phyloP scores from a whole-genome alignment of 53 echinoderm and acorn worm species.

The Holothuria leucospilota region DNA sequence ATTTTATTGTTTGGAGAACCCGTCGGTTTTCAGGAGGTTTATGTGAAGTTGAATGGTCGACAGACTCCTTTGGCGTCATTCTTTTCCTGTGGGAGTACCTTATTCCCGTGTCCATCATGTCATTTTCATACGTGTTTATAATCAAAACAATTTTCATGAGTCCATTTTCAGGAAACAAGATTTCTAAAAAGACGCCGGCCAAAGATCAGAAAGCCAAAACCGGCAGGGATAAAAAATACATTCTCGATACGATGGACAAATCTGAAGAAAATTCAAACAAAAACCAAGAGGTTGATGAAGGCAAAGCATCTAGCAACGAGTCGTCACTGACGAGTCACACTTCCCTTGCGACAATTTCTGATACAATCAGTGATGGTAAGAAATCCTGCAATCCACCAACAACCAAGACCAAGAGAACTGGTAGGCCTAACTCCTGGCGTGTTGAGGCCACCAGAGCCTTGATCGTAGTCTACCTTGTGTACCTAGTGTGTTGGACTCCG shows the following conservation, averaged over 20 bases:
- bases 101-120: slow-evolving; percentile 74
- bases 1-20: background rate
- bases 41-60: background rate
- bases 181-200: background rate
- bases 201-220: background rate
- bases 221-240: background rate
- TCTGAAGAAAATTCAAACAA: no score
- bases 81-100: slow-evolving; percentile 81
- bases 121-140: slow-evolving; percentile 67
- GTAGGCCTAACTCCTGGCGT: background rate
- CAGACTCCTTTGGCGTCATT: slow-evolving; percentile 37
- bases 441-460: slow-evolving; percentile 70
- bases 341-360: no score
- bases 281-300: no score
- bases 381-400: no score
- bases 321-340: no score
- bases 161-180: no score
- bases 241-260: no score
- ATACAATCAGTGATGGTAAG: no score
- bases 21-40: background rate
- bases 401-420: no score
- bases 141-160: slow-evolving; percentile 22
- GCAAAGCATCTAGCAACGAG: no score
- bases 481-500: slow-evolving; percentile 81
- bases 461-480: slow-evolving; percentile 60